Conservation (phyloP, 2,797 vertebrate species). For the Microchirus variegatus region DNA sequence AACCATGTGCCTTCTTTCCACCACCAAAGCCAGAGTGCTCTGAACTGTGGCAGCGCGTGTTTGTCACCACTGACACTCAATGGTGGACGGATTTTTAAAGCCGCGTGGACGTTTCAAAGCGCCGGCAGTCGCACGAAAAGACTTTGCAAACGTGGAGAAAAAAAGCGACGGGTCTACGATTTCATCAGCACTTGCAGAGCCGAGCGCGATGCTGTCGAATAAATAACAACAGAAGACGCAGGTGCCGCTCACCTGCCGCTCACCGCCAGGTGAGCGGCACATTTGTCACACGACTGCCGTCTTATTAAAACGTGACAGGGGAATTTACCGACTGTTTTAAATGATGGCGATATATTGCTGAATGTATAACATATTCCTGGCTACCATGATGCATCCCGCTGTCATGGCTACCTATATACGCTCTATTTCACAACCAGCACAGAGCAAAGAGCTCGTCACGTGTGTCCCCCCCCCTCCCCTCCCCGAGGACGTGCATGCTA, state of each 20-base stretch:
- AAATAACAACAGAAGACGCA: neutral
- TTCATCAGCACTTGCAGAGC: neutral
- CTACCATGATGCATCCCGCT: conserved; percentile 17
- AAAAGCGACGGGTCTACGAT: too few relatives aligned
- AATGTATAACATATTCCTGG: neutral
- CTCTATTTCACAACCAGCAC: conserved; percentile 41
- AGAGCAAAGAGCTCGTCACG: conserved; percentile 14
- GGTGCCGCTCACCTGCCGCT: too few relatives aligned
- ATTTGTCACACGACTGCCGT: neutral
- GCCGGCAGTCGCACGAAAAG: neutral
- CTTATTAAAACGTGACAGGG: neutral
- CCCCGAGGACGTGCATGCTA: conserved; percentile 8
- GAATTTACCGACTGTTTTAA: neutral
- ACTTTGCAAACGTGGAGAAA: neutral
- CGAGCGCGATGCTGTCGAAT: neutral
- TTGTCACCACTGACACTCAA: too few relatives aligned
- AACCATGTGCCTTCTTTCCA: too few relatives aligned
- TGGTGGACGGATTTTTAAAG: too few relatives aligned
- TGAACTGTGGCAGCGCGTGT: too few relatives aligned
- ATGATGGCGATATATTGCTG: conserved; percentile 4
- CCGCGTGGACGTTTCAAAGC: neutral
- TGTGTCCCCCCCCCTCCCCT: neutral
- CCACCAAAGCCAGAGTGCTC: too few relatives aligned
- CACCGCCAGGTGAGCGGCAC: neutral
- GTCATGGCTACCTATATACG: conserved; percentile 26